These are phyloP conservation scores for Polymixis lichenea DNA, from an alignment of 2,888 invertebrate species.

Conservation along the genomic window DNA sequence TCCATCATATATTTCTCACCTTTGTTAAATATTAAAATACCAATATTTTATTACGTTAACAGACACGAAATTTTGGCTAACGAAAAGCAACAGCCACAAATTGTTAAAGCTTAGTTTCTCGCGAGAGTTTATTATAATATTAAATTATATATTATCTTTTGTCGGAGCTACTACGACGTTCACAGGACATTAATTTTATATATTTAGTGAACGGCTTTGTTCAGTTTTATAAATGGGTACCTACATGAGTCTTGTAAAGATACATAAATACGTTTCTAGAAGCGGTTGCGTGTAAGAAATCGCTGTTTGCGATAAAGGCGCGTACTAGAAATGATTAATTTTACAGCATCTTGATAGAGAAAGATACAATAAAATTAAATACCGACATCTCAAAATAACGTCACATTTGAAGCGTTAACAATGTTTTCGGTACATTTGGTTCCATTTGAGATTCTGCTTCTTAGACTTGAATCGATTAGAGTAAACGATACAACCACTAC, in stretches of 20 bases:
- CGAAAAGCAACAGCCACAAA: background rate
- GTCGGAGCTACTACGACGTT: too few relatives aligned
- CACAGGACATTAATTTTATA: too few relatives aligned
- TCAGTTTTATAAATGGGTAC: background rate
- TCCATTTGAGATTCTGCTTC: background rate
- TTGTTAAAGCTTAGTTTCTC: background rate
- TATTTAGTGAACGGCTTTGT: background rate
- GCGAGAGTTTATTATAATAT: too few relatives aligned
- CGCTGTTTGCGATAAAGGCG: background rate
- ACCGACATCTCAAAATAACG: background rate
- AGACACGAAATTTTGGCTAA: background rate
- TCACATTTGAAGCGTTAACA: background rate
- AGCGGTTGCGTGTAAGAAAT: background rate
- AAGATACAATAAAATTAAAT: background rate
- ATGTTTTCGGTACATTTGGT: background rate
- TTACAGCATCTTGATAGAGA: background rate
- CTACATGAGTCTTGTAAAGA: background rate
- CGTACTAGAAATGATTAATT: background rate
- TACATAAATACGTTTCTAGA: background rate
- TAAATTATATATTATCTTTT: background rate
- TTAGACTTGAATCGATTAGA: constrained; percentile 31
- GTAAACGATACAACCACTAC: constrained; percentile 27
- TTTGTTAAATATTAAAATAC: background rate
- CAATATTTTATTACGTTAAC: background rate
- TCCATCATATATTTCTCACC: background rate